phyloP scores from a whole-genome alignment of 2,888 invertebrate species.

The Rhagophthalmus giganteus region DNA sequence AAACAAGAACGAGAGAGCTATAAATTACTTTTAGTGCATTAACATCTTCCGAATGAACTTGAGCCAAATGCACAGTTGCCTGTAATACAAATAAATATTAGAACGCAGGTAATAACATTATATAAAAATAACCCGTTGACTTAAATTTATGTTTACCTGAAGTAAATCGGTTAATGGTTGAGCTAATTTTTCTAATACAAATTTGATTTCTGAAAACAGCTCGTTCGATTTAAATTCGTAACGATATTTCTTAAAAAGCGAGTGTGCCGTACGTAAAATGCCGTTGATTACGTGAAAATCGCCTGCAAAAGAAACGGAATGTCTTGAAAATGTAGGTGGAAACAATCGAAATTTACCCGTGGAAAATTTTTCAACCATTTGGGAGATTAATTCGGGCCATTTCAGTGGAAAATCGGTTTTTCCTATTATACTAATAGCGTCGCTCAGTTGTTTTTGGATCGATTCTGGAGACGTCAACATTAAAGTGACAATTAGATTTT shows the following conservation, averaged over 20 bases:
- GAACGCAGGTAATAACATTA: too few species aligned
- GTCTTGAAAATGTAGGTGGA: not conserved
- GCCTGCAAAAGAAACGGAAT: constrained; percentile 57
- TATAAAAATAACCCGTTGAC: too few species aligned
- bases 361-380: constrained; percentile 91
- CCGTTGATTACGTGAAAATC: constrained; percentile 96
- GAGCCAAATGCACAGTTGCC: constrained; percentile 82
- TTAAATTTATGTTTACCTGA: too few species aligned
- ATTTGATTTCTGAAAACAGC: constrained; percentile 96
- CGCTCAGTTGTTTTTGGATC: constrained; percentile 92
- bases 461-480: constrained; percentile 91
- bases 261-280: constrained; percentile 92
- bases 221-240: constrained; percentile 94
- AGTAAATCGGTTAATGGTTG: constrained; percentile 91
- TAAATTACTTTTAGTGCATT: constrained; percentile 85
- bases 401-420: constrained; percentile 94
- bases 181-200: constrained; percentile 91
- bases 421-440: constrained; percentile 95
- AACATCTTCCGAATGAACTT: constrained; percentile 75
- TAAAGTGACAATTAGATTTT: constrained; percentile 82
- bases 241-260: constrained; percentile 93
- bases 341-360: constrained; percentile 59
- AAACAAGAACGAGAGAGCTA: constrained; percentile 82
- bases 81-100: constrained; percentile 52
- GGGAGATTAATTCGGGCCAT: constrained; percentile 91